Evolutionary conservation across 2,113 vertebrate genomes (phyloP).

Genomic region (Picathartes gymnocephalus): DNA sequence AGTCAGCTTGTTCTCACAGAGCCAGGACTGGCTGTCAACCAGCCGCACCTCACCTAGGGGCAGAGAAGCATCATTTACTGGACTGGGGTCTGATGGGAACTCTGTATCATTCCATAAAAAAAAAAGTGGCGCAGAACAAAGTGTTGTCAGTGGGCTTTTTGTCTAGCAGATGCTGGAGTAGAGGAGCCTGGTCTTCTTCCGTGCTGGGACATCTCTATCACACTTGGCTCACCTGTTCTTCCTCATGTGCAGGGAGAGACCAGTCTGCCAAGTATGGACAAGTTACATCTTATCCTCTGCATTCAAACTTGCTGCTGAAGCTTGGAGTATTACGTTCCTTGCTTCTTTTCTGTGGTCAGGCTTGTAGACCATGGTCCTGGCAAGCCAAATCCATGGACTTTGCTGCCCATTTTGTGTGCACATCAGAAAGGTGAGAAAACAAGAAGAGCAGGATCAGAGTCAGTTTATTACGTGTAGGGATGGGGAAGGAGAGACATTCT

Average conservation of each 20-base stretch:
- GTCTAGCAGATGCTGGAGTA: background rate
- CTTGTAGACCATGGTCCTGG: background rate
- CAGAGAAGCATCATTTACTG: background rate
- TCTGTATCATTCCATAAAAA: rapidly evolving
- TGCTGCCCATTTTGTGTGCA: background rate
- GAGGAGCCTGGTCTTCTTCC: background rate
- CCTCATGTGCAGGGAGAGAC: background rate
- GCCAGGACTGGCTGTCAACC: background rate
- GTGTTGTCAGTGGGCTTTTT: background rate
- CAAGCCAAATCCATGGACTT: background rate
- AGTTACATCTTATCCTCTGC: background rate
- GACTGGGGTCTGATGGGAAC: background rate
- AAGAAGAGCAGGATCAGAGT: background rate
- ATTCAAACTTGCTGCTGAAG: background rate
- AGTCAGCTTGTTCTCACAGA: background rate
- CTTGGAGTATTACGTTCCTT: rapidly evolving
- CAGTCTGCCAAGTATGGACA: no score
- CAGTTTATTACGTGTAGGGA: background rate
- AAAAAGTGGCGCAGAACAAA: background rate
- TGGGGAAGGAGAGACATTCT: background rate
- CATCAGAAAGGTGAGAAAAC: background rate
- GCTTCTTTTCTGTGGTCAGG: background rate
- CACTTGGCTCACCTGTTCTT: background rate
- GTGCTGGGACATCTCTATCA: background rate
- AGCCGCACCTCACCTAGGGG: background rate